These are phyloP conservation scores for Drosophila pruinosa DNA, from an alignment of 1,140 invertebrate species.

Conservation along the genomic window DNA sequence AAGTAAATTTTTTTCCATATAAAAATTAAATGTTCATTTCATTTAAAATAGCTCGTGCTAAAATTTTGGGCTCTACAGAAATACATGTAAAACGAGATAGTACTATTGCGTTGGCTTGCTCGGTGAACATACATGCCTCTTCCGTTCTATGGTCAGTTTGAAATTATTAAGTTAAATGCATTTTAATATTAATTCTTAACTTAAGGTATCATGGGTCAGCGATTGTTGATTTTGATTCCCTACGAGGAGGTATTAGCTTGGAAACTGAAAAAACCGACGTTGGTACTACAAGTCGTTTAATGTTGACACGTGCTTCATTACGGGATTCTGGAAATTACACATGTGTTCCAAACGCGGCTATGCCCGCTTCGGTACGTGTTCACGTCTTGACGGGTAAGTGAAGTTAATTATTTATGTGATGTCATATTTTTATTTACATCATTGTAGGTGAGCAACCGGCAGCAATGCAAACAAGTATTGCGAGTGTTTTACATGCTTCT, in stretches of 20 bases:
- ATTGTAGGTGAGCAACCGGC: conserved; percentile 91
- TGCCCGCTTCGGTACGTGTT: conserved; percentile 92
- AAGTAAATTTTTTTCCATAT: neutral
- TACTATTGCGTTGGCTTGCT: conserved; percentile 94
- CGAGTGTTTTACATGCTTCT: conserved; percentile 87
- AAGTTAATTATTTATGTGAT: neutral
- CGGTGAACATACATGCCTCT: conserved; percentile 93
- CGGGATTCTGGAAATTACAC: conserved; percentile 95
- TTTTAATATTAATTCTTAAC: neutral
- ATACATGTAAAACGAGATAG: conserved; percentile 95
- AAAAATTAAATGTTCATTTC: neutral
- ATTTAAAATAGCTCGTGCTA: conserved; percentile 90
- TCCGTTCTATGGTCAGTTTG: conserved; percentile 76
- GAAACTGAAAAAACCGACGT: conserved; percentile 95
- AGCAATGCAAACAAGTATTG: conserved; percentile 91
- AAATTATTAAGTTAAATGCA: neutral
- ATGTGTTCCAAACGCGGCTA: conserved; percentile 93
- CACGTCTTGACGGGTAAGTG: conserved; percentile 94
- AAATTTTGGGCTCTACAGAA: conserved; percentile 92
- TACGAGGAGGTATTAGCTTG: conserved; percentile 92
- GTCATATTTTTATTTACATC: neutral
- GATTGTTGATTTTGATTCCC: conserved; percentile 93
- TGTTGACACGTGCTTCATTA: conserved; percentile 92
- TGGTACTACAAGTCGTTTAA: conserved; percentile 93
- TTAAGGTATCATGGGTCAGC: conserved; percentile 89